Conservation (phyloP, 2,888 invertebrate species). For the Ametastegia equiseti region DNA sequence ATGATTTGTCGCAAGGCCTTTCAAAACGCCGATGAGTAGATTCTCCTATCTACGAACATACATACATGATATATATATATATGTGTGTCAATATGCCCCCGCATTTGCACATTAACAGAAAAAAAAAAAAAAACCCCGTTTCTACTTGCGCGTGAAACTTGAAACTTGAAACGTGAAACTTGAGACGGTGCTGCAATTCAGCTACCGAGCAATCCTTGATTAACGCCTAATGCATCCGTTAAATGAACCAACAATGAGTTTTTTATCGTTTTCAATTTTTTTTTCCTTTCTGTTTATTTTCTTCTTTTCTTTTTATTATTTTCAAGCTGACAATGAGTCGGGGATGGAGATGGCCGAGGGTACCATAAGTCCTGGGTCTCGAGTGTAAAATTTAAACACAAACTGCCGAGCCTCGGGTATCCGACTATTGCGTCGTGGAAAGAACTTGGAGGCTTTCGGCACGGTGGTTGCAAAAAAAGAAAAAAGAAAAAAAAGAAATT, state of each 20-base stretch:
- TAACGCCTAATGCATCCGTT: slow-evolving; percentile 42
- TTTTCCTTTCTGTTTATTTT: background rate
- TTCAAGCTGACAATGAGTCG: background rate
- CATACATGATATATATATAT: background rate
- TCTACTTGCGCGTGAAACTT: background rate
- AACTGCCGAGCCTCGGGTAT: too few relatives aligned
- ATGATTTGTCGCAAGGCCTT: slow-evolving; percentile 36
- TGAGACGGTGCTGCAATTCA: slow-evolving; percentile 18
- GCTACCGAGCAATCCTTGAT: slow-evolving; percentile 13
- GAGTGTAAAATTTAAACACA: slow-evolving; percentile 19
- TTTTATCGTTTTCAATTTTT: background rate
- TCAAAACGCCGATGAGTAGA: slow-evolving; percentile 31
- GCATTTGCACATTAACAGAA: background rate
- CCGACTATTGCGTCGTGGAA: too few relatives aligned
- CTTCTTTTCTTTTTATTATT: background rate
- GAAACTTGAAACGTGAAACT: slow-evolving; percentile 36
- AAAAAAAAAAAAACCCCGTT: background rate
- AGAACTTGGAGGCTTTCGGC: background rate
- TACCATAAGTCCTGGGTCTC: background rate
- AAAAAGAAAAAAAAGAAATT: background rate
- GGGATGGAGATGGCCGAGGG: background rate
- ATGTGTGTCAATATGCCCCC: background rate
- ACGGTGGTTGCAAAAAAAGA: background rate
- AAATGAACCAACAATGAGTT: slow-evolving; percentile 28
- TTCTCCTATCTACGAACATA: background rate